These are phyloP conservation scores for Pica pica DNA, from an alignment of 2,113 vertebrate genomes.

Conservation along the genomic window DNA sequence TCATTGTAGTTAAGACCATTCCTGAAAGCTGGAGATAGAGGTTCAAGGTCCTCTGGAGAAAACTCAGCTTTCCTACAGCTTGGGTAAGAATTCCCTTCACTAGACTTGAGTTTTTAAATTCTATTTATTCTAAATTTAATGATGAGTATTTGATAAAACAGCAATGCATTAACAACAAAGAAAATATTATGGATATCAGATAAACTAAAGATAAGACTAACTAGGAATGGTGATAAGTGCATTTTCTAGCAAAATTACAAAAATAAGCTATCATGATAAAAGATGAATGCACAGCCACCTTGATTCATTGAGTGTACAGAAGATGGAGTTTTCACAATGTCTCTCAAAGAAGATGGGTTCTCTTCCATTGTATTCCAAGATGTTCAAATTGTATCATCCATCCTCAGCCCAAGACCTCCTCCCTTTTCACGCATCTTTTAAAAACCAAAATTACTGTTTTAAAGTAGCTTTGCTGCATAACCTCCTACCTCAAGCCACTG, in stretches of 20 bases:
- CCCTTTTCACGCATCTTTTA: not conserved
- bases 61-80: not conserved
- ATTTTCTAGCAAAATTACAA: not conserved
- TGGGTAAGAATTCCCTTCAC: not conserved
- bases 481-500: not conserved
- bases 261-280: not conserved
- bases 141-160: not conserved
- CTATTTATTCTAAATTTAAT: not conserved
- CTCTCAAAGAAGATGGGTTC: not conserved
- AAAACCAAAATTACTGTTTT: not conserved
- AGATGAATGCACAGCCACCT: not conserved
- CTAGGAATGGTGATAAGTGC: not conserved
- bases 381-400: not conserved
- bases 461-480: not conserved
- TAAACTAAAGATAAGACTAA: not conserved
- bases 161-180: not conserved
- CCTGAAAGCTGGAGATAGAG: not conserved
- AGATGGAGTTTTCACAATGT: not conserved
- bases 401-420: not conserved
- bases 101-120: not conserved
- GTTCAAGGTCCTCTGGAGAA: not conserved
- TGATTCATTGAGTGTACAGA: not conserved
- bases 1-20: not conserved
- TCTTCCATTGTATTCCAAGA: not conserved
- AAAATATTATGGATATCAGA: not conserved